Evolutionary conservation across 1,140 invertebrate species (phyloP), one percentile per base, ranked within the genome.

Genomic region (Drosophila kohkoa): DNA sequence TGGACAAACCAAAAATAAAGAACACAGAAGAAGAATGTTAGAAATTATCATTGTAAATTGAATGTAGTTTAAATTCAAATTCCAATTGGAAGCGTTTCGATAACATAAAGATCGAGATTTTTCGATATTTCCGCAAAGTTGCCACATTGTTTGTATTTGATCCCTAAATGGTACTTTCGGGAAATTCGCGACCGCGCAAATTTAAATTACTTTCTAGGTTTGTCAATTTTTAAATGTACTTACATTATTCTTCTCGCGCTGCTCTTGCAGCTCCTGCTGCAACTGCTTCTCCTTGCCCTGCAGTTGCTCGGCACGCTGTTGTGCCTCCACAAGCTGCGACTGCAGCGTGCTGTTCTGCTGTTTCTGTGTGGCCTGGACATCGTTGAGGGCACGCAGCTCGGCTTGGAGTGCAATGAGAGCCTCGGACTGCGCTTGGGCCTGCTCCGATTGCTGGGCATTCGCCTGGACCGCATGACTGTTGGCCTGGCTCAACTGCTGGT

Each of bases 191-290:
- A 8, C 35, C 35, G 8, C 35, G 6, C 3, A 38, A 38, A 30
- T 2, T 15, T 6, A 58, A 10, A 43, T 13, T 13, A 10, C 13
- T 1, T 6, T 49, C 13, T 13, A 25, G 0, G 3, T 25, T 25
- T 4, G 20, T 32, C 1, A 15, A 64, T 51, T 16, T 6, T 28
- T 43, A 32, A 32, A 7, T 0, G 6, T 20, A 94, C 96, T 95
- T 87, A 97, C 96, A 93, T 97, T 95, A 93, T 96, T 97, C 93
- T 96, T 97, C 43, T 94, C 94, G 83, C 94, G 95, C 92, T 97
- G 95, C 51, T 94, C 92, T 48, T 95, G 94, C 51, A 97, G 92
- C 86, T 96, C 95, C 51, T 93, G 79, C 20, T 91, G 67, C 49
- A 93, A 51, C 64, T 90, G 77, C 13, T 79, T 59, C 79, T 93